Base-by-base conservation (phyloP, 1,140 invertebrate genomes). In the Gryllus bimaculatus region DNA sequence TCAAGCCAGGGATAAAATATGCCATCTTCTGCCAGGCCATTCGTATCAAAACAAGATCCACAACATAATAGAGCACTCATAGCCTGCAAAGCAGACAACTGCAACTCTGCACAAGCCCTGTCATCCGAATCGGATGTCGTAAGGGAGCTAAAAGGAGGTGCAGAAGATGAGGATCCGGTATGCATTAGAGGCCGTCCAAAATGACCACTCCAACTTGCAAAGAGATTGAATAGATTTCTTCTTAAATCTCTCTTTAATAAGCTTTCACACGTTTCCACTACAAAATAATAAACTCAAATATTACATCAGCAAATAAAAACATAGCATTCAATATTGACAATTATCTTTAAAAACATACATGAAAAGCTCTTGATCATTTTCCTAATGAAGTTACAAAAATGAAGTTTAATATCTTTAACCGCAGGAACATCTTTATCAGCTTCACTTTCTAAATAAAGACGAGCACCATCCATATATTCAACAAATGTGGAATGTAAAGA, bases 41-140 rank as follows among this genome's bases (percentile, higher is more conserved):
- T 89, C 0, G 92, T 89, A 83, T 98, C 95, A 86, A 99, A 99
- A 82, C 96, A 95, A 2, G 96, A 93, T 0, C 98, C 98, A 86
- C 97, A 98, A 84, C 96, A 98, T 0, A 99, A 88, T 5, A 99
- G 87, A 48, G 95, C 93, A 80, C 95, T 96, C 94, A 99, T 98
- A 8, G 98, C 96, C 88, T 95, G 92, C 2, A 92, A 86, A 26
- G 92, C 89, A 12, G 89, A 87, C 81, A 92, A 86, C 83, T 94
- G 91, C 66, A 92, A 87, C 80, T 92, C 89, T 13, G 87, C 85
- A 79, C 87, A 87, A 5, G 84, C 85, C 84, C 8, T 83, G 82
- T 81, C 84, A 82, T 77, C 84, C 83, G 81, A 83, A 83, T 81
- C 85, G 82, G 54, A 83, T 81, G 81, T 77, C 12, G 74, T 26